A percentile compares a stretch with the other conserved stretches of the same genome.
Evolutionary conservation across 1,140 invertebrate species (phyloP).

Genomic region (Laupala kohalensis): DNA sequence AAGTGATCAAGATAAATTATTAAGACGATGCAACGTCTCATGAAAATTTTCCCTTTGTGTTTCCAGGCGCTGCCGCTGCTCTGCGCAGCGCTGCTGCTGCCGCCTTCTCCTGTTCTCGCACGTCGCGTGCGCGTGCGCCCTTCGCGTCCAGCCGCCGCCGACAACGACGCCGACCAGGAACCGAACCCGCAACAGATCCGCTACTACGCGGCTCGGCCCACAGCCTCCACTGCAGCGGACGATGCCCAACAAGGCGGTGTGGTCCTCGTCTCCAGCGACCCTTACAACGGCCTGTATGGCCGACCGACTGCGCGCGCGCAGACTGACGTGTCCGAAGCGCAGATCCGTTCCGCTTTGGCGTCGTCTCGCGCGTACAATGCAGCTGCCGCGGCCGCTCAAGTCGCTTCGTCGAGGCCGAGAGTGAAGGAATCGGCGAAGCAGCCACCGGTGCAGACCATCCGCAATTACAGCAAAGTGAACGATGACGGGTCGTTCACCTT

Average conservation of each 20-base stretch:
- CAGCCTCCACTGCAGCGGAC: background rate
- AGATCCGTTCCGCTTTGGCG: background rate
- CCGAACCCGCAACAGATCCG: background rate
- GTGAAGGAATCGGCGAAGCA: constrained; percentile 41
- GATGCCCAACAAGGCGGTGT: background rate
- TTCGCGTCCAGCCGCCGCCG: background rate
- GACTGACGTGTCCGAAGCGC: background rate
- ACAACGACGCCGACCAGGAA: background rate
- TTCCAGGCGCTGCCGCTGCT: too few relatives aligned
- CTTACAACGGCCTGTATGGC: constrained; percentile 5
- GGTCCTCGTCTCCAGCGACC: background rate
- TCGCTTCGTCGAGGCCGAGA: constrained; percentile 16
- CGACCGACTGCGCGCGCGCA: background rate
- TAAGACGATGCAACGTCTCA: too few relatives aligned
- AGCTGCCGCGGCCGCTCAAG: constrained; percentile 17
- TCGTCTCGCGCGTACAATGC: background rate
- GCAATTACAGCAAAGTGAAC: constrained; percentile 70
- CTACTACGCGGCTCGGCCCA: constrained; percentile 1
- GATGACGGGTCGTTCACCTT: constrained; percentile 78
- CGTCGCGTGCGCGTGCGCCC: background rate
- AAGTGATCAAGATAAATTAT: too few relatives aligned
- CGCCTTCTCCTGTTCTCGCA: background rate
- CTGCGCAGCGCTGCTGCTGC: background rate
- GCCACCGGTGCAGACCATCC: constrained; percentile 61
- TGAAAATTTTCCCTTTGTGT: too few relatives aligned